Percentiles rank a stretch among this genome's conserved stretches.
These are phyloP conservation scores for Halcyon chelicuti DNA, from an alignment of 2,797 vertebrate genomes.

Conservation along the genomic window DNA sequence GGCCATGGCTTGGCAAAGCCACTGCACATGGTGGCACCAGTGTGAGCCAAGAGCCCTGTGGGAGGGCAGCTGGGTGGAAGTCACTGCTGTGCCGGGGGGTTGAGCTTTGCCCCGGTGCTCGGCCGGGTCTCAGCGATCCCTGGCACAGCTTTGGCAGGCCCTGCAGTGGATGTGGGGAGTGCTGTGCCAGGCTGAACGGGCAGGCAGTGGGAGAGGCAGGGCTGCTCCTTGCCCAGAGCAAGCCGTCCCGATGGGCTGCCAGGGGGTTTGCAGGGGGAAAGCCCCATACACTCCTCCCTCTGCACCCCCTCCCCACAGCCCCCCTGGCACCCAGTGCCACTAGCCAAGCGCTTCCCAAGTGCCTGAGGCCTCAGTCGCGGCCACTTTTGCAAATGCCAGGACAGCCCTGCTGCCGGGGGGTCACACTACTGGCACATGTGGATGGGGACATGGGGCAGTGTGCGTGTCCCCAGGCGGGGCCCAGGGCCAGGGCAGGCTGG, in stretches of 20 bases:
- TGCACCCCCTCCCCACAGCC: fast-evolving
- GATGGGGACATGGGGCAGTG: neutral
- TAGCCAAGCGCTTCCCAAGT: fast-evolving
- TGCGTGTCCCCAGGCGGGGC: neutral
- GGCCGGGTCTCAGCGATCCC: neutral
- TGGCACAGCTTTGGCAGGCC: neutral
- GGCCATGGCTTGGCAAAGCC: fast-evolving
- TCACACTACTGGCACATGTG: neutral
- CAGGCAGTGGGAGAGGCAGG: neutral
- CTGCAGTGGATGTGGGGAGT: neutral
- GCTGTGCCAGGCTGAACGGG: fast-evolving
- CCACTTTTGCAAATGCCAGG: neutral
- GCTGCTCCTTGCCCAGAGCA: fast-evolving
- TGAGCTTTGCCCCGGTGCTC: fast-evolving
- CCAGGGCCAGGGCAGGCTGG: fast-evolving
- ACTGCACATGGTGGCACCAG: fast-evolving
- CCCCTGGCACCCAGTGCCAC: neutral
- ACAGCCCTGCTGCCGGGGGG: fast-evolving
- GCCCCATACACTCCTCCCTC: neutral
- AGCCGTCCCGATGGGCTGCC: fast-evolving
- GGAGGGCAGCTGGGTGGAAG: neutral
- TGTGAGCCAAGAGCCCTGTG: fast-evolving
- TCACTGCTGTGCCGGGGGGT: fast-evolving
- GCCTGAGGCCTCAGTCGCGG: neutral
- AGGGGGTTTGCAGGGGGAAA: fast-evolving